phyloP scores from a whole-genome alignment of 30 jellyfish, hydroid and myxozoan genomes.

The Hydractinia symbiolongicarpus region DNA sequence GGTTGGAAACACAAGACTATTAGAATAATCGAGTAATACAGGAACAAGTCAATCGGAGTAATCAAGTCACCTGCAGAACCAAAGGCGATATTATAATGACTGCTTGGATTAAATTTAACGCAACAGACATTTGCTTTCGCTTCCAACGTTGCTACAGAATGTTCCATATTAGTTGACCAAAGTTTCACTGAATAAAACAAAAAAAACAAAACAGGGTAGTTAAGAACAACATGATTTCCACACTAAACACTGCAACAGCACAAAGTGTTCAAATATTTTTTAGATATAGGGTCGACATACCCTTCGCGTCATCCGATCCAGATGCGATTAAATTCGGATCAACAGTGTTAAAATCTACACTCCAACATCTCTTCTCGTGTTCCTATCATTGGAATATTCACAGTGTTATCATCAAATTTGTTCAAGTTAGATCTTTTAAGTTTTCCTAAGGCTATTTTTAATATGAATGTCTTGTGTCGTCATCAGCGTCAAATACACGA shows the following conservation, averaged over 20 bases:
- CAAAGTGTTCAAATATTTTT: too few relatives aligned
- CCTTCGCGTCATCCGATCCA: conserved; percentile 99
- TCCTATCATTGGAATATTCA: conserved; percentile 42
- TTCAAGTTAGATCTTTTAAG: too few relatives aligned
- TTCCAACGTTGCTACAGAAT: conserved; percentile 84
- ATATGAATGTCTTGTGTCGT: not conserved
- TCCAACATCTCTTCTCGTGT: conserved; percentile 97
- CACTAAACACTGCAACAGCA: too few relatives aligned
- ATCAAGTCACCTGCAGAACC: conserved; percentile 84
- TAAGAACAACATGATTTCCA: too few relatives aligned
- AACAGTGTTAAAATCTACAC: conserved; percentile 91
- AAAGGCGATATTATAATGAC: conserved; percentile 78
- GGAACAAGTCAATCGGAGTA: too few relatives aligned
- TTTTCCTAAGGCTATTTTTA: too few relatives aligned
- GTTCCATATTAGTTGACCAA: conserved; percentile 97
- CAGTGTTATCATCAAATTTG: too few relatives aligned
- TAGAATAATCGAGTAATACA: too few relatives aligned
- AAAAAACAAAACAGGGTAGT: too few relatives aligned
- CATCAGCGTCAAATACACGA: too few relatives aligned
- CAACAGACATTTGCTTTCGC: conserved; percentile 97
- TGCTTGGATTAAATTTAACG: conserved; percentile 88
- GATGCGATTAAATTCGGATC: conserved; percentile 95
- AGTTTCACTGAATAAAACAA: conserved; percentile 54
- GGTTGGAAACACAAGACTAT: too few relatives aligned
- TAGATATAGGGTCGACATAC: conserved; percentile 16